phyloP scores from a whole-genome alignment of 2,113 vertebrate genomes.

The Tachuris rubrigastra region DNA sequence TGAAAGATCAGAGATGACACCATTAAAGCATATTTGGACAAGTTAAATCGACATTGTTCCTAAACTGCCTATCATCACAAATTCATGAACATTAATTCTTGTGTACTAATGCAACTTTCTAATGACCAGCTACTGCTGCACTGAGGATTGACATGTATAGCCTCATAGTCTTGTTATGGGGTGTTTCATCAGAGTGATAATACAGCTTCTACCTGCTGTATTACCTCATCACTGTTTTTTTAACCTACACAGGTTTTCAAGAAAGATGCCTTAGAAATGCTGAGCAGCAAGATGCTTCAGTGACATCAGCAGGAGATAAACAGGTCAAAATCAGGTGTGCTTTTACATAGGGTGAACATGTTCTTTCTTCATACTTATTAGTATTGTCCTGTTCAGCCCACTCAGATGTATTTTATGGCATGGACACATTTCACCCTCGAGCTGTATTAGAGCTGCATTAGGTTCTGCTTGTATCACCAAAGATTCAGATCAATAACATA shows the following conservation, averaged over 20 bases:
- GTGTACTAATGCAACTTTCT: neutral
- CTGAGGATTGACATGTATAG: conserved; percentile 27
- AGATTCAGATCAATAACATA: neutral
- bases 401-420: neutral
- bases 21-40: neutral
- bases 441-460: neutral
- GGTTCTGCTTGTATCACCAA: neutral
- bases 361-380: neutral
- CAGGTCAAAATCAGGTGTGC: neutral
- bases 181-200: neutral
- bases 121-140: conserved; percentile 16
- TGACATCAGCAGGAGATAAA: neutral
- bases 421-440: neutral
- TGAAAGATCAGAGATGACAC: neutral
- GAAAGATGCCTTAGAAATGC: neutral
- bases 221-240: neutral
- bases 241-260: neutral
- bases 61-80: neutral
- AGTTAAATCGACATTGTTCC: neutral
- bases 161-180: conserved; percentile 25
- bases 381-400: neutral
- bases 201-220: neutral
- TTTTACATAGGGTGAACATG: neutral
- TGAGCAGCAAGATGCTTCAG: neutral
- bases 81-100: conserved; percentile 10